Base-by-base conservation (phyloP, 2,797 vertebrate genomes). In the Lindbergichthys nudifrons region DNA sequence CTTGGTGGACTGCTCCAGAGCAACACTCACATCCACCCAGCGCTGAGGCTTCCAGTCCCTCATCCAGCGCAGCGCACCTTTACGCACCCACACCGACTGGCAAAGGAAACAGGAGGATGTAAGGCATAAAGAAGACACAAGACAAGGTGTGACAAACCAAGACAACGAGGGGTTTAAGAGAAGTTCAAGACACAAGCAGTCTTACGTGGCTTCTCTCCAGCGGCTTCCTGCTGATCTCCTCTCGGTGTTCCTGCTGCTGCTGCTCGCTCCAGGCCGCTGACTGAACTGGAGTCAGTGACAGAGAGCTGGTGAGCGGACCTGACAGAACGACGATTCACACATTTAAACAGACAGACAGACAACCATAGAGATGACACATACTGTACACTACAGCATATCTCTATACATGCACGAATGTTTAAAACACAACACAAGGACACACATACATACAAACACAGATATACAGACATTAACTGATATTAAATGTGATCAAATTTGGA, bases 51-150 rank as follows among this genome's bases (percentile, higher is more conserved):
- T 96, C 97, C 97, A 97, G 80, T 96, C 97, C 36, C 97, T 96
- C 97, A 97, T 98, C 98, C 98, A 99, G 36, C 96, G 96, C 90
- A 99, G 70, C 1, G 90, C 21, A 2, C 96, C 97, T 2, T 96
- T 97, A 81, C 96, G 97, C 83, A 99, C 95, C 96, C 96, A 98
- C 80, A 99, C 96, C 0, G 96, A 97, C 98, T 99, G 87, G 8
- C 4, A 8, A 54, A 23, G 54, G 58, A 61, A 39, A 64, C 16
- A 14, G 21, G 15, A 30, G 13, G 65, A 32, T 1, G 8, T 5
- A 63, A 15, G 15, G 50, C 10, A 46, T 26, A 10, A 0, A 51
- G 12, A 68, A n/a, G n/a, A n/a, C 9, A 2, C 2, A 30, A 64
- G 36, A 42, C 16, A 13, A 48, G 10, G 39, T n/a, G 1, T 14